A percentile compares a stretch with the other conserved stretches of the same genome.
Evolutionary conservation across 2,888 invertebrate species (phyloP).

Genomic region (Temnothorax unifasciatus): DNA sequence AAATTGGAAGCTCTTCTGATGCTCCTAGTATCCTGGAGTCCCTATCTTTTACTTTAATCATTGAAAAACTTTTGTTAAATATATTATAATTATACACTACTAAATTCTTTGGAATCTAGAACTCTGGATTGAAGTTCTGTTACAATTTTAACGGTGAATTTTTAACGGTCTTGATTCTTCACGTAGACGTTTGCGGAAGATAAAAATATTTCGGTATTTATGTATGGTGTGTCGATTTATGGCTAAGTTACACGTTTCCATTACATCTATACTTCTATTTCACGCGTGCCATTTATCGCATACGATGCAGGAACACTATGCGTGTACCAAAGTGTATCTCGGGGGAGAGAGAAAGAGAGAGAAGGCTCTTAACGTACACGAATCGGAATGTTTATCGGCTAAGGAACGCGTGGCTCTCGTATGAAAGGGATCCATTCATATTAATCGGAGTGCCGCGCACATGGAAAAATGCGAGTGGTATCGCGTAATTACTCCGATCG

Average conservation of each 20-base stretch:
- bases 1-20: not conserved
- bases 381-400: slow-evolving; percentile 56
- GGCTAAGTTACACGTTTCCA: not conserved
- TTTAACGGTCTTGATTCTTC: not conserved
- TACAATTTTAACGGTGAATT: not conserved
- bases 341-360: not conserved
- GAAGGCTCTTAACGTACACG: slow-evolving; percentile 59
- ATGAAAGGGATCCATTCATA: slow-evolving; percentile 75
- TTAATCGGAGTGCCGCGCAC: slow-evolving; percentile 61
- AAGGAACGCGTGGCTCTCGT: slow-evolving; percentile 65
- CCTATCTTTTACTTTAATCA: not conserved
- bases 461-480: slow-evolving; percentile 71
- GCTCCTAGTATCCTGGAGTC: not conserved
- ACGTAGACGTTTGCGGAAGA: not conserved
- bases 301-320: not conserved
- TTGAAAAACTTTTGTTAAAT: not conserved
- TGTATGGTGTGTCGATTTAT: not conserved
- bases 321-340: not conserved
- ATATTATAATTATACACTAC: not conserved
- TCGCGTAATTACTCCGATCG: slow-evolving; percentile 71
- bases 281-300: not conserved
- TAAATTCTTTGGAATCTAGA: not conserved
- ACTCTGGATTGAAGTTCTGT: not conserved
- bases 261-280: not conserved
- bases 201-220: not conserved